phyloP scores from a whole-genome alignment of 2,888 invertebrate species.

The Argyresthia goedartella region DNA sequence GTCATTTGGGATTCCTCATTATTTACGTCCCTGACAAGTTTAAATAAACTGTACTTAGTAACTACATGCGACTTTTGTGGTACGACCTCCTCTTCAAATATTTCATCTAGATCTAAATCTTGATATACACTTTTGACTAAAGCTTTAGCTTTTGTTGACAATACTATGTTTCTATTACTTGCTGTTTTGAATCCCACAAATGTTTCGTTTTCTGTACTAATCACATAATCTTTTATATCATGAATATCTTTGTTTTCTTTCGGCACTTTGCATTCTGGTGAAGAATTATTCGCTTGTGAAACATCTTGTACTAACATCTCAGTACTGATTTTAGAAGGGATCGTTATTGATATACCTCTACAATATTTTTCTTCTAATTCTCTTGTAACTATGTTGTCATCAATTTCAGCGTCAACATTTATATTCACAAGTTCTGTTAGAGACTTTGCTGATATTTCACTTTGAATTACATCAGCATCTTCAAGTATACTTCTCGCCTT shows the following conservation, averaged over 20 bases:
- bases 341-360: no score
- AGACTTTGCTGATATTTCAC: constrained; percentile 11
- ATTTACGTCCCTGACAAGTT: no score
- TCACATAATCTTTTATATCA: no score
- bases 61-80: not conserved
- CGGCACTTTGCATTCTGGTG: no score
- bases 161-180: constrained; percentile 32
- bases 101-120: constrained; percentile 19
- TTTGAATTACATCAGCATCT: constrained; percentile 17
- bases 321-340: no score
- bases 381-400: not conserved
- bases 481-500: constrained; percentile 40
- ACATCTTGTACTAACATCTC: no score
- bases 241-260: no score
- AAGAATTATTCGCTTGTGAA: no score
- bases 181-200: constrained; percentile 37
- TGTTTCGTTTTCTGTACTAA: not conserved
- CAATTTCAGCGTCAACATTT: not conserved
- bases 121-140: constrained; percentile 23
- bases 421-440: constrained; percentile 30
- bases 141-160: constrained; percentile 25
- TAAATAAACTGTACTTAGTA: no score
- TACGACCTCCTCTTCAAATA: constrained; percentile 2
- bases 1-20: no score
- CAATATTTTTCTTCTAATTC: not conserved